Percentiles rank a stretch among this genome's conserved stretches.
These are phyloP conservation scores for Parasteatoda tepidariorum DNA, from an alignment of 1,140 invertebrate species.

Conservation along the genomic window DNA sequence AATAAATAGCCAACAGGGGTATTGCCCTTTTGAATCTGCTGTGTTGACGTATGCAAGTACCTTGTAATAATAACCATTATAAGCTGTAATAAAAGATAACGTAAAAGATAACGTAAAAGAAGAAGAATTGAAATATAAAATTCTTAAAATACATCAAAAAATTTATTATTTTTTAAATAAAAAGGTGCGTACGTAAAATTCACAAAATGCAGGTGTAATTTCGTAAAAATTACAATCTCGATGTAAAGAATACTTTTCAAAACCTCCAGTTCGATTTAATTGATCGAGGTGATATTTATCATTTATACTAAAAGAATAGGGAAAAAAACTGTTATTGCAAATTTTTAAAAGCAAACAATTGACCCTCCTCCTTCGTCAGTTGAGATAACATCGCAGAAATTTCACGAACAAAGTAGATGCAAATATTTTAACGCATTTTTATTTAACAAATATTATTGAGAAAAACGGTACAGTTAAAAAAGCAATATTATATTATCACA, in stretches of 20 bases:
- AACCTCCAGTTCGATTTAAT: no score
- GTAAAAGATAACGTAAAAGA: background rate
- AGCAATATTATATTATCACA: no score
- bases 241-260: background rate
- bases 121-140: background rate
- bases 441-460: no score
- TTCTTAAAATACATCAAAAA: background rate
- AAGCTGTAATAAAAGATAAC: background rate
- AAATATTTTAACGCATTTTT: no score
- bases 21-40: background rate
- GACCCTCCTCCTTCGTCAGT: no score
- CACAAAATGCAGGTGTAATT: background rate
- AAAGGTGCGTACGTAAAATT: background rate
- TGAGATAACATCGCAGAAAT: no score
- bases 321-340: no score
- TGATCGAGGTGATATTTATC: no score
- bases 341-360: no score
- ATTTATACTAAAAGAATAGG: no score
- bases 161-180: background rate
- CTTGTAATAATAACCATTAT: background rate
- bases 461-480: no score
- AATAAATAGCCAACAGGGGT: background rate
- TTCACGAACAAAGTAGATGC: no score
- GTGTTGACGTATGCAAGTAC: slow-evolving; percentile 7
- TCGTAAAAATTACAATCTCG: background rate